Conservation (phyloP, 2,888 invertebrate genomes). For the Schizaphis graminum region DNA sequence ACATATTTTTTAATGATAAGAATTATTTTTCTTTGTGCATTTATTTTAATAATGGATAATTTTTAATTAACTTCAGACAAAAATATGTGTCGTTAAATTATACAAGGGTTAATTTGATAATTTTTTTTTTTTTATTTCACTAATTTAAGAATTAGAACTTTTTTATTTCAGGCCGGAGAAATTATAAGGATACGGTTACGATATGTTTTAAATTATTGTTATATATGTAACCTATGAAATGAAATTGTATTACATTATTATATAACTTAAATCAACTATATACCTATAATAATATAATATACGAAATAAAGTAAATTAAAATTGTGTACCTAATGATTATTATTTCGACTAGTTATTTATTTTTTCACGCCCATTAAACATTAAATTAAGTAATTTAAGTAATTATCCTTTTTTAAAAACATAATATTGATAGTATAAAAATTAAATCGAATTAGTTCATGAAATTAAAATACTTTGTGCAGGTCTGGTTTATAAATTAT, state of each 20-base stretch:
- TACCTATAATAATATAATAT: neutral
- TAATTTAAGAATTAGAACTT: neutral
- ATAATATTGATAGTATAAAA: neutral
- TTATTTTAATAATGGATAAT: neutral
- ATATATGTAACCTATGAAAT: neutral
- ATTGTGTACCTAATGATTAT: neutral
- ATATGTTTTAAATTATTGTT: neutral
- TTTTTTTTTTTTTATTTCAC: neutral
- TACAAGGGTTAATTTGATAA: neutral
- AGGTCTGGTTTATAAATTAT: neutral
- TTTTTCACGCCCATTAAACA: neutral
- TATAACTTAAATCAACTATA: neutral
- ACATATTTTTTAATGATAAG: neutral
- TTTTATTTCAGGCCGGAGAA: neutral
- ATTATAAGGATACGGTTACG: neutral
- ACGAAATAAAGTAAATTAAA: neutral
- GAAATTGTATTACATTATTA: neutral
- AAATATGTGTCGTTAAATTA: neutral
- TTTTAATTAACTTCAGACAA: no score
- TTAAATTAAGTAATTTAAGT: neutral
- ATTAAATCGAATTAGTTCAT: neutral
- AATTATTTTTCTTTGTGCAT: neutral
- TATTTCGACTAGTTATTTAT: neutral
- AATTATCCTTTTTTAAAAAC: neutral
- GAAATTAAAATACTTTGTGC: neutral